Evolutionary conservation across 2,797 vertebrate species (phyloP).

Genomic region (Hozukius guyotensis): DNA sequence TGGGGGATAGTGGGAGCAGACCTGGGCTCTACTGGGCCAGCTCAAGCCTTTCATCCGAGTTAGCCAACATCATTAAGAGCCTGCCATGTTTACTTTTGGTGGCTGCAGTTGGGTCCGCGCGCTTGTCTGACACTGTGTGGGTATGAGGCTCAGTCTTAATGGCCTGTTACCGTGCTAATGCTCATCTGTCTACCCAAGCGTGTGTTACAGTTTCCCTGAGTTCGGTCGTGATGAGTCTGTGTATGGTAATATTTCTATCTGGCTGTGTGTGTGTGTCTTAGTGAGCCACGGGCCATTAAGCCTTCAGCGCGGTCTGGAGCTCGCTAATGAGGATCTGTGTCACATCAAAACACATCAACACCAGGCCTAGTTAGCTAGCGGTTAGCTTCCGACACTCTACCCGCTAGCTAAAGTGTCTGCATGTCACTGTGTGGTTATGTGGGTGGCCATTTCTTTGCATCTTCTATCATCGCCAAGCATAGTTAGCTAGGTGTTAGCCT

Average conservation of each 20-base stretch:
- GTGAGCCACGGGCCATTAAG: conserved; percentile 21
- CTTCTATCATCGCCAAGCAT: neutral
- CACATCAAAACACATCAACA: conserved; percentile 30
- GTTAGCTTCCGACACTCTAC: neutral
- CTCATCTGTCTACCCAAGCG: neutral
- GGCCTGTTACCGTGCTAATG: neutral
- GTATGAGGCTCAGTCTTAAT: neutral
- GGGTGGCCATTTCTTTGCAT: neutral
- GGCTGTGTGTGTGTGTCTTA: conserved; percentile 6
- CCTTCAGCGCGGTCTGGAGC: conserved; percentile 14
- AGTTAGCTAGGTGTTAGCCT: neutral
- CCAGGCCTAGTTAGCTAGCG: neutral
- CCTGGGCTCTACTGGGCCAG: conserved; percentile 6
- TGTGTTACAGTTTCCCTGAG: neutral
- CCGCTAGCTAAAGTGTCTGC: neutral
- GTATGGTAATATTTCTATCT: neutral
- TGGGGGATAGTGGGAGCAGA: conserved; percentile 32
- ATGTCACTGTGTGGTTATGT: neutral
- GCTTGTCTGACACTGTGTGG: neutral
- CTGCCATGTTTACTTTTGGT: conserved; percentile 4
- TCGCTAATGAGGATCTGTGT: conserved; percentile 49
- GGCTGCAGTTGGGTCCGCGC: neutral
- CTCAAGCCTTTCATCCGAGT: conserved; percentile 41
- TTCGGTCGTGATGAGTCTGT: conserved; percentile 17
- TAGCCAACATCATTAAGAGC: conserved; percentile 43